These are phyloP conservation scores for Siniperca scherzeri DNA, from an alignment of 2,797 vertebrate genomes.

Conservation along the genomic window DNA sequence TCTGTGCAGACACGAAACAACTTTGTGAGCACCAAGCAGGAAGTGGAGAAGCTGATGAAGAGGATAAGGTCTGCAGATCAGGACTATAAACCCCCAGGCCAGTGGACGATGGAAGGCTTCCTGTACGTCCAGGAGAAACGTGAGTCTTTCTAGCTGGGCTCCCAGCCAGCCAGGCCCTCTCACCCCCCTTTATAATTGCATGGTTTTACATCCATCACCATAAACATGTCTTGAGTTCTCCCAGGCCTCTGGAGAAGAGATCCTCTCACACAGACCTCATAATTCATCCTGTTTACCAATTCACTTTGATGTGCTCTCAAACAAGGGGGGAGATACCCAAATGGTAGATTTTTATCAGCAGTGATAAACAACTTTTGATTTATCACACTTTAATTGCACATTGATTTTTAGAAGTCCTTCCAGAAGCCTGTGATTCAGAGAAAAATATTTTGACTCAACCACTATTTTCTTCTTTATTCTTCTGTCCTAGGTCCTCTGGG, in stretches of 20 bases:
- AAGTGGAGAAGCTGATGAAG: constrained; percentile 97
- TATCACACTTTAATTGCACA: constrained; percentile 71
- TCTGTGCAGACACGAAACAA: constrained; percentile 94
- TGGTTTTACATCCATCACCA: constrained; percentile 73
- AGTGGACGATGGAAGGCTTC: constrained; percentile 98
- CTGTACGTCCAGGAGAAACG: constrained; percentile 97
- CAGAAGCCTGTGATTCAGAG: constrained; percentile 51
- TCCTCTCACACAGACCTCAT: constrained; percentile 70
- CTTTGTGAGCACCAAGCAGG: constrained; percentile 98
- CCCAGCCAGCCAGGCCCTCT: constrained; percentile 20
- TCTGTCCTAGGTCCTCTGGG: constrained; percentile 91
- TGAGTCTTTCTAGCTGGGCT: constrained; percentile 83
- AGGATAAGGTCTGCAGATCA: constrained; percentile 96
- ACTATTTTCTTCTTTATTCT: constrained; percentile 37
- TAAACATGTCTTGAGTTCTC: constrained; percentile 76
- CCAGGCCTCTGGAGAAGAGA: constrained; percentile 61
- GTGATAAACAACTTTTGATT: constrained; percentile 78
- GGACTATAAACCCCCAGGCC: constrained; percentile 95
- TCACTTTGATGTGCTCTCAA: constrained; percentile 77
- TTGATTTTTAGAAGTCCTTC: constrained; percentile 73
- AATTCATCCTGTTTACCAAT: constrained; percentile 78
- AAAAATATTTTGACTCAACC: constrained; percentile 33
- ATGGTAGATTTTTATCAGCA: constrained; percentile 71
- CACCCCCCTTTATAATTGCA: constrained; percentile 46
- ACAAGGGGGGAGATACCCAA: constrained; percentile 59